phyloP scores from a whole-genome alignment of 2,113 vertebrate species.

The Carlito syrichta region DNA sequence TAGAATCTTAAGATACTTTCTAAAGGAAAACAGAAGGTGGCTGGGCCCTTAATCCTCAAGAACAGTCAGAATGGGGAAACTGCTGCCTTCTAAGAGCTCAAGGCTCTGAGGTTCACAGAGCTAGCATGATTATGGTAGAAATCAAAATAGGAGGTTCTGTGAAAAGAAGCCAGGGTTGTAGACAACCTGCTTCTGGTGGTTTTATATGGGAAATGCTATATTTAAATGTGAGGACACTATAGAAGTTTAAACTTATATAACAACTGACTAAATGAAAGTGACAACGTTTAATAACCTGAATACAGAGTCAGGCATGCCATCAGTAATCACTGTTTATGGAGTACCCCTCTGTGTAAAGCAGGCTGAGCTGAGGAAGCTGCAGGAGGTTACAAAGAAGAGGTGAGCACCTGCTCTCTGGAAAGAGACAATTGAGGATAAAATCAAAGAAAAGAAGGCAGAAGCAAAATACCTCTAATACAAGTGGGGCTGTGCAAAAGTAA shows the following conservation, averaged over 20 bases:
- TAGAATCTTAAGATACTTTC: constrained; percentile 48
- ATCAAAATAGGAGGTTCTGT: background rate
- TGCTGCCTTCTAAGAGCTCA: background rate
- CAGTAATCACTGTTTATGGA: background rate
- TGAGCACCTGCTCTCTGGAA: background rate
- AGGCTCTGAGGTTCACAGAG: background rate
- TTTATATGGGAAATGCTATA: constrained; percentile 32
- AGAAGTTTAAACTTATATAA: constrained; percentile 24
- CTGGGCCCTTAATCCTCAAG: background rate
- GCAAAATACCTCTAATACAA: background rate
- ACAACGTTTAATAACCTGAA: constrained; percentile 26
- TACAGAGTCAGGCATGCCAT: background rate
- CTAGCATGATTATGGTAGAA: background rate
- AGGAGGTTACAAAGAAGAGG: background rate
- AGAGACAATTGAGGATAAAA: background rate
- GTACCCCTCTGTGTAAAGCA: background rate
- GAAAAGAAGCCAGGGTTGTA: background rate
- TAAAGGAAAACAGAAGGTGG: constrained; percentile 13
- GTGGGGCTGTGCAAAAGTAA: background rate
- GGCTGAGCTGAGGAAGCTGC: background rate
- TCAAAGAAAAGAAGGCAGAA: background rate
- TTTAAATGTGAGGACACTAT: background rate
- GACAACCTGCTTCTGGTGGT: background rate
- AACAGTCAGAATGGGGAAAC: background rate
- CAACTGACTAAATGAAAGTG: constrained; percentile 20